phyloP scores from a whole-genome alignment of 2,113 vertebrate genomes.

The Synchiropus splendidus region DNA sequence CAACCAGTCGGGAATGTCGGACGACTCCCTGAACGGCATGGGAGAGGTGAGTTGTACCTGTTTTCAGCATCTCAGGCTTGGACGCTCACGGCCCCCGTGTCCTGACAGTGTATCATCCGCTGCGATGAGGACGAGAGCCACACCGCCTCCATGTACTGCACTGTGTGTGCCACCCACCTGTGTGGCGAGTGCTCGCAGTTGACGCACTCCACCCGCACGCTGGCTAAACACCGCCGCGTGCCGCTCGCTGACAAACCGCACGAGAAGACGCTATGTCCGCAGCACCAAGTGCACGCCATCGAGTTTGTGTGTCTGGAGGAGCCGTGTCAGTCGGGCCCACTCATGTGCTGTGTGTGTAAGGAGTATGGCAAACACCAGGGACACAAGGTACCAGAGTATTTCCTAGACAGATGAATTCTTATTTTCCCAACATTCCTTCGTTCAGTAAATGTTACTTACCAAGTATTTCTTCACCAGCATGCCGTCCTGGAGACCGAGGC shows the following conservation, averaged over 20 bases:
- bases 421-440: too few species aligned
- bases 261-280: conserved; percentile 92
- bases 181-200: conserved; percentile 91
- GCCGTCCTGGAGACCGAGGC: conserved; percentile 87
- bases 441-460: too few species aligned
- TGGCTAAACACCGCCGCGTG: conserved; percentile 91
- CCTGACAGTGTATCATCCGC: conserved; percentile 74
- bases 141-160: conserved; percentile 90
- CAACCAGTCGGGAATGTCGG: conserved; percentile 78
- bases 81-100: too few species aligned
- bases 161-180: conserved; percentile 92
- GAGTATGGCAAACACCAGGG: conserved; percentile 98
- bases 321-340: conserved; percentile 81
- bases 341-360: conserved; percentile 99
- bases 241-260: conserved; percentile 96
- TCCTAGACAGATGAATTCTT: too few species aligned
- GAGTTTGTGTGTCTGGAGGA: conserved; percentile 98
- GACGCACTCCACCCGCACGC: conserved; percentile 93
- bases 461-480: too few species aligned
- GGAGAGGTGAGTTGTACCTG: conserved; percentile 75
- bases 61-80: background rate
- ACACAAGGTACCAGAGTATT: conserved; percentile 72
- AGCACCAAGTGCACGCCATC: conserved; percentile 96
- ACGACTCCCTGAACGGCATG: conserved; percentile 80
- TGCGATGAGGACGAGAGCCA: conserved; percentile 96